These are phyloP conservation scores for Mythimna loreyi DNA, from an alignment of 2,888 invertebrate species.

Conservation along the genomic window DNA sequence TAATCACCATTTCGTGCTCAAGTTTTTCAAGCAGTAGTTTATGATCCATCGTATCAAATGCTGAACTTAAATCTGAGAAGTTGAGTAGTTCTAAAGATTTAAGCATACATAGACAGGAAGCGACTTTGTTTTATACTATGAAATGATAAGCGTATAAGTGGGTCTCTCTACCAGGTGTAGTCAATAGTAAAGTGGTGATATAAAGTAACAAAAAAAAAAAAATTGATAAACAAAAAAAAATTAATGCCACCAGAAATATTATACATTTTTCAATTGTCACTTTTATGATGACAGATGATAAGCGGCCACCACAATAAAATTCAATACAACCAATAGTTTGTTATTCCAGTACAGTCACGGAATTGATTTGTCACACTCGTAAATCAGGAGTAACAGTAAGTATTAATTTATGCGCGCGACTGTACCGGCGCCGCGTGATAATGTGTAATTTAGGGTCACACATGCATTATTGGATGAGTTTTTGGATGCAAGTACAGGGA, in stretches of 20 bases:
- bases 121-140: too few relatives aligned
- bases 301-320: conserved; percentile 11
- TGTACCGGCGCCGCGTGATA: conserved; percentile 46
- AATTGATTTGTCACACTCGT: conserved; percentile 55
- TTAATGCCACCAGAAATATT: neutral
- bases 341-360: conserved; percentile 8
- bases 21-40: too few relatives aligned
- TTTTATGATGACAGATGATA: conserved; percentile 13
- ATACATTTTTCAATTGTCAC: neutral
- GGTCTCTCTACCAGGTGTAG: too few relatives aligned
- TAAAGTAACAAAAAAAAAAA: neutral
- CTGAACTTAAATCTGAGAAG: too few relatives aligned
- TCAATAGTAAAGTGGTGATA: neutral
- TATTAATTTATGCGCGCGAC: conserved; percentile 44
- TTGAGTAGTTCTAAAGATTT: too few relatives aligned
- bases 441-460: conserved; percentile 52
- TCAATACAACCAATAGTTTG: conserved; percentile 3
- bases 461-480: conserved; percentile 42
- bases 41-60: too few relatives aligned
- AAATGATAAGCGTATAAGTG: too few relatives aligned
- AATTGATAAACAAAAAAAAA: neutral
- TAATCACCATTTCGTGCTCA: too few relatives aligned
- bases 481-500: conserved; percentile 41
- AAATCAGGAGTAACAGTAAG: conserved; percentile 39
- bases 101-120: too few relatives aligned